Evolutionary conservation across 1,140 invertebrate genomes (phyloP), one percentile per base, ranked within the genome.

Genomic region (Neodiprion pinetum): DNA sequence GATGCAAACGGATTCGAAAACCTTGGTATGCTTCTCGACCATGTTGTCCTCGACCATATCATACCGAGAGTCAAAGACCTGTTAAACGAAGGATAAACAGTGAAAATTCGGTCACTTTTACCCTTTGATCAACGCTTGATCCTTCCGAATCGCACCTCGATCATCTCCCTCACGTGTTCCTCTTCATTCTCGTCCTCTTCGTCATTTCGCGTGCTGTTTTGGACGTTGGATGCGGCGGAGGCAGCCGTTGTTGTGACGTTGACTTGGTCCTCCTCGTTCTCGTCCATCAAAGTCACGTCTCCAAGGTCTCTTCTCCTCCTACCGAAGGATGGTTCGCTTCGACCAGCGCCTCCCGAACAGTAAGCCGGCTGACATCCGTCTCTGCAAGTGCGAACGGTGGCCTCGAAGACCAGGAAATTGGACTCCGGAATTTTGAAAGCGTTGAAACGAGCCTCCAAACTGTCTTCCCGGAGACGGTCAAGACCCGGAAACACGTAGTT

Each of bases 371-470:
- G 95, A 86, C 96, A 97, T 0, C 95, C 96, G 75, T 96, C 95
- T 67, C 95, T 88, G 80, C 96, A 97, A 0, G 96, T 96, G 74
- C 94, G 90, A 0, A 98, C 96, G 0, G 95, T 97, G 1, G 96
- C 96, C 88, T 98, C 96, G 83, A 98, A 98, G 1, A 98, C 95
- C 69, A 98, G 85, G 88, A 97, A 97, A 85, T 97, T 97, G 0
- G 96, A 97, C 89, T 97, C 96, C 0, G 96, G 96, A 80, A 98
- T 97, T 88, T 98, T 98, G 80, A 97, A 98, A 1, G 96, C 96
- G 87, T 97, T 97, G 83, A 98, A 98, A 78, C 96, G 90, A 0
- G 96, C 95, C 89, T 97, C 96, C 9, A 97, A 88, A 10, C 95
- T 96, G 80, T 97, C 95, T 80, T 93, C 95, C 28, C 96, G 90